phyloP scores from a whole-genome alignment of 2,797 vertebrate genomes.

The Aldrovandia affinis region DNA sequence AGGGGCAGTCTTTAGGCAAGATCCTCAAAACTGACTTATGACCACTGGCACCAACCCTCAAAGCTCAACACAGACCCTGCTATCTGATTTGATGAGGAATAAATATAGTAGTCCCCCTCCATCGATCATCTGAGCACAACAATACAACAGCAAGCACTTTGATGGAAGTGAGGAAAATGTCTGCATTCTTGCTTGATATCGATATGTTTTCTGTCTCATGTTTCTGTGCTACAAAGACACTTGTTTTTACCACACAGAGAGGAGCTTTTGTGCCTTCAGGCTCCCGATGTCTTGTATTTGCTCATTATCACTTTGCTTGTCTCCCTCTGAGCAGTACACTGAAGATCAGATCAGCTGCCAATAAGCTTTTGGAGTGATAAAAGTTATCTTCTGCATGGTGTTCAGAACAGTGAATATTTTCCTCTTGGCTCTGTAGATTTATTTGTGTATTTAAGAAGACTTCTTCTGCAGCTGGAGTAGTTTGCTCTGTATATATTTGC shows the following conservation, averaged over 20 bases:
- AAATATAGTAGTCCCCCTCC: neutral
- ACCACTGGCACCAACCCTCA: neutral
- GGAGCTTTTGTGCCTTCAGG: neutral
- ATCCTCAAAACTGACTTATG: neutral
- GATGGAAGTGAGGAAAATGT: neutral
- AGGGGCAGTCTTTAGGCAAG: neutral
- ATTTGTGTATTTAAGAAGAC: neutral
- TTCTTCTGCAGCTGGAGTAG: neutral
- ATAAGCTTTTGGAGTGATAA: conserved; percentile 1
- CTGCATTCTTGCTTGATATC: neutral
- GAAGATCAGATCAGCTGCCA: neutral
- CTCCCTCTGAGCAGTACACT: neutral
- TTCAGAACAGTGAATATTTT: neutral
- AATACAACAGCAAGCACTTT: neutral
- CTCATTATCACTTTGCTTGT: neutral
- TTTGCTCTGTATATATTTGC: conserved; percentile 8
- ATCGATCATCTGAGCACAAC: neutral
- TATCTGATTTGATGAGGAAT: neutral
- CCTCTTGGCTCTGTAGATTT: neutral
- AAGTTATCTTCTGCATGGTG: neutral
- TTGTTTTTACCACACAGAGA: neutral
- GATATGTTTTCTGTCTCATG: neutral
- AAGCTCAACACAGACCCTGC: neutral
- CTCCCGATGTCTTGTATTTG: neutral
- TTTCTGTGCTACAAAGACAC: neutral